phyloP scores from a whole-genome alignment of 2,113 vertebrate genomes.

The Clupea harengus region DNA sequence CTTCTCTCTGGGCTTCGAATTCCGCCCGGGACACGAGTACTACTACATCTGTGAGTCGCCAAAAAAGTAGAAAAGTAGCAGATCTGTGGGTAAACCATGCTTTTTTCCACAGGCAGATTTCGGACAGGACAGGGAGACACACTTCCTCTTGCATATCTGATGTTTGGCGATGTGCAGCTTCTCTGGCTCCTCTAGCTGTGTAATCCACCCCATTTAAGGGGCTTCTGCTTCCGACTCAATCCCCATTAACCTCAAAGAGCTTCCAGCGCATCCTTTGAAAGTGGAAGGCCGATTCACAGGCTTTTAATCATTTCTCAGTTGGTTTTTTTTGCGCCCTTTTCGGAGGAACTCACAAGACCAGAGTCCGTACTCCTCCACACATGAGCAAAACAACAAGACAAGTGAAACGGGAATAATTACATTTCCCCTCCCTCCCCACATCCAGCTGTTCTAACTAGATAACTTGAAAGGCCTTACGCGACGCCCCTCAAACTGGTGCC shows the following conservation, averaged over 20 bases:
- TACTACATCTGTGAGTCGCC: conserved; percentile 95
- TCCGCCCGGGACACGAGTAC: conserved; percentile 90
- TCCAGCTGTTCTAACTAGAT: conserved; percentile 36
- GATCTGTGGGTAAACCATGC: neutral
- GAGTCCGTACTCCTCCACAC: neutral
- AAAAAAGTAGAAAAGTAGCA: too few relatives aligned
- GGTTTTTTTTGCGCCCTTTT: neutral
- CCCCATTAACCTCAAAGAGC: conserved; percentile 36
- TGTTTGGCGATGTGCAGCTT: neutral
- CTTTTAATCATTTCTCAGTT: conserved; percentile 24
- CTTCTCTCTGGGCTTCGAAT: conserved; percentile 96
- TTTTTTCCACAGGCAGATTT: too few relatives aligned
- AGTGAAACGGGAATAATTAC: conserved; percentile 13
- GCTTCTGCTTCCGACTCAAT: conserved; percentile 10
- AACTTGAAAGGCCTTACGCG: conserved; percentile 29
- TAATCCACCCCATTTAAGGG: neutral
- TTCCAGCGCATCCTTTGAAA: conserved; percentile 24
- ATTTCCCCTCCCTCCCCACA: neutral
- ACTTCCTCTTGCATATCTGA: neutral
- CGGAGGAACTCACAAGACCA: conserved; percentile 3
- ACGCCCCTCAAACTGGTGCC: conserved; percentile 15
- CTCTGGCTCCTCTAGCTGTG: neutral
- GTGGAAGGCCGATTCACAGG: conserved; percentile 5
- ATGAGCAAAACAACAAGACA: conserved; percentile 22
- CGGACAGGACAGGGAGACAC: too few relatives aligned